These are phyloP conservation scores for Mesocentrotus franciscanus DNA, from an alignment of 53 echinoderm and acorn worm species.

Conservation along the genomic window DNA sequence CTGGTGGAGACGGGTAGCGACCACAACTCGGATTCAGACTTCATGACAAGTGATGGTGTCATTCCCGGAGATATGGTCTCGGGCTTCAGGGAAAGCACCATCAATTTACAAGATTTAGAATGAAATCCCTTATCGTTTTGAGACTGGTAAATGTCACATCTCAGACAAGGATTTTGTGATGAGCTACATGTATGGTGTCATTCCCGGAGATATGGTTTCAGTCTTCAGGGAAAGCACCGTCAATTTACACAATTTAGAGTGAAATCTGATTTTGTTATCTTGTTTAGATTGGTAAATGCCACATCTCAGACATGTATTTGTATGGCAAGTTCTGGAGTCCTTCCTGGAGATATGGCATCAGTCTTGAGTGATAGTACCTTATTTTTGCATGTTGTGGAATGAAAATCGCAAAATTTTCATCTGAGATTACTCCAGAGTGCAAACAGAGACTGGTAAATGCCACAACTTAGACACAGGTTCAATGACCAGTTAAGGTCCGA, in stretches of 20 bases:
- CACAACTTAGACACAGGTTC: too few relatives aligned
- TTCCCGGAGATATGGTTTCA: slow-evolving; percentile 49
- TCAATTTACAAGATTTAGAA: too few relatives aligned
- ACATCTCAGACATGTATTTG: not conserved
- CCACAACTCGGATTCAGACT: slow-evolving; percentile 73
- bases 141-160: slow-evolving; percentile 59
- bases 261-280: not conserved
- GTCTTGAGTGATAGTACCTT: too few relatives aligned
- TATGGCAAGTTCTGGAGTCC: too few relatives aligned
- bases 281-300: not conserved
- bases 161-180: slow-evolving; percentile 75
- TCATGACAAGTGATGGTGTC: slow-evolving; percentile 74
- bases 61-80: slow-evolving; percentile 60
- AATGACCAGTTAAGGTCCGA: too few relatives aligned
- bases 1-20: slow-evolving; percentile 64
- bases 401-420: too few relatives aligned
- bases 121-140: too few relatives aligned
- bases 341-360: too few relatives aligned
- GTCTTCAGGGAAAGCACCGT: slow-evolving; percentile 91
- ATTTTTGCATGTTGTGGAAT: too few relatives aligned
- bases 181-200: slow-evolving; percentile 66
- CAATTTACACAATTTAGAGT: slow-evolving; percentile 90
- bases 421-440: too few relatives aligned
- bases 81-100: slow-evolving; percentile 86
- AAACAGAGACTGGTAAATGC: too few relatives aligned